Evolutionary conservation across 2,113 vertebrate genomes (phyloP).

Genomic region (Arizona elegans): DNA sequence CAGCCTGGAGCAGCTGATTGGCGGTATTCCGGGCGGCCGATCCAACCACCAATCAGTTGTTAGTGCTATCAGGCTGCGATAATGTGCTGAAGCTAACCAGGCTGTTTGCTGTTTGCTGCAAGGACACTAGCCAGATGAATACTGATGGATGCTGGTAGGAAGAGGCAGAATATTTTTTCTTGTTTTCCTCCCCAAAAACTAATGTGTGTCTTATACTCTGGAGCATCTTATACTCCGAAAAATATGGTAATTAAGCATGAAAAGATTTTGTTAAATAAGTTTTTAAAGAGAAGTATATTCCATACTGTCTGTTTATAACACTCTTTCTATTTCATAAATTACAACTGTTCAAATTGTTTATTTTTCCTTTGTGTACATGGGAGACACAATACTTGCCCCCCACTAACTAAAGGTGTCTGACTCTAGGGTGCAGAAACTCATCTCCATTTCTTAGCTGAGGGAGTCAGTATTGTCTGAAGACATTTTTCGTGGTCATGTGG

Average conservation of each 20-base stretch:
- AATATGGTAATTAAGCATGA: not conserved
- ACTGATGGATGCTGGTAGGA: too few species aligned
- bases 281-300: not conserved
- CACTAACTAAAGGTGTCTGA: not conserved
- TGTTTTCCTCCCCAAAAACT: too few species aligned
- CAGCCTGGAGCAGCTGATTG: too few species aligned
- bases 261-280: not conserved
- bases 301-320: not conserved
- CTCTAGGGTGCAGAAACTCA: not conserved
- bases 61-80: too few species aligned
- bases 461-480: not conserved
- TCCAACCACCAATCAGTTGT: too few species aligned
- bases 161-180: too few species aligned
- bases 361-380: not conserved
- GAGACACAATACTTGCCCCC: not conserved
- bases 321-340: not conserved
- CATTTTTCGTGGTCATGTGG: not conserved
- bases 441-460: not conserved
- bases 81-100: too few species aligned
- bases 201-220: too few species aligned
- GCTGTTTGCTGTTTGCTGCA: too few species aligned
- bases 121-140: too few species aligned
- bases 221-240: too few species aligned
- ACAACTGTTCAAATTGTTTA: not conserved
- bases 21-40: too few species aligned